Evolutionary conservation across 2,797 vertebrate species (phyloP).

Genomic region (Ctenosaura bakeri): DNA sequence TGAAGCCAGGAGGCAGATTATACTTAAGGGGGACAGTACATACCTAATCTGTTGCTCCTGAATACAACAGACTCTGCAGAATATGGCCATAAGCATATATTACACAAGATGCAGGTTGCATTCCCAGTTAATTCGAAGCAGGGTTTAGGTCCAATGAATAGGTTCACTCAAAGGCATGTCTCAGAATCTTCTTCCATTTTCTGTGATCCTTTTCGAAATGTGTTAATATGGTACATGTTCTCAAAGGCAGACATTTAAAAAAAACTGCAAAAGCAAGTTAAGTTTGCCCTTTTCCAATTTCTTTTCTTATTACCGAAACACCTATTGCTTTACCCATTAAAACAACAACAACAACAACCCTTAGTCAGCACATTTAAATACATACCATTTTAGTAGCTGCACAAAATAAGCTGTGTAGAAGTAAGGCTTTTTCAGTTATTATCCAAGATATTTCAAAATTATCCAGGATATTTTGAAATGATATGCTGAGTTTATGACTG

Average conservation of each 20-base stretch:
- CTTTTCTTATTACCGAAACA: too few species aligned
- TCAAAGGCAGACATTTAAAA: too few species aligned
- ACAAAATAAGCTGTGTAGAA: too few species aligned
- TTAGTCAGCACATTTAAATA: too few species aligned
- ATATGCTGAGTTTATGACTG: conserved; percentile 39
- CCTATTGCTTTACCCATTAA: too few species aligned
- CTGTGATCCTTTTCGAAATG: neutral
- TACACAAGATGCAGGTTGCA: neutral
- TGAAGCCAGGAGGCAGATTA: neutral
- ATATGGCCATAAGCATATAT: neutral
- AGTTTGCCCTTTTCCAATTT: too few species aligned
- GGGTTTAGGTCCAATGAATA: neutral
- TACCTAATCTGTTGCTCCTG: neutral
- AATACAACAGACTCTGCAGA: neutral
- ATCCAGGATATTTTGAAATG: neutral
- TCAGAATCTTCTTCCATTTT: neutral
- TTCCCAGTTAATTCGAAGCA: neutral
- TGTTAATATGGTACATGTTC: too few species aligned
- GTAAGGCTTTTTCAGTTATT: too few species aligned
- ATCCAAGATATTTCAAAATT: neutral
- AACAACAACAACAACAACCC: too few species aligned
- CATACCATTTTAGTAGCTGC: too few species aligned
- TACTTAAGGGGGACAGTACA: neutral
- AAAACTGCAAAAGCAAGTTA: too few species aligned
- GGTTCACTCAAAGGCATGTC: neutral